Percentiles rank a stretch among this genome's conserved stretches.
These are phyloP conservation scores for Spodoptera litura DNA, from an alignment of 1,140 invertebrate species.

Conservation along the genomic window DNA sequence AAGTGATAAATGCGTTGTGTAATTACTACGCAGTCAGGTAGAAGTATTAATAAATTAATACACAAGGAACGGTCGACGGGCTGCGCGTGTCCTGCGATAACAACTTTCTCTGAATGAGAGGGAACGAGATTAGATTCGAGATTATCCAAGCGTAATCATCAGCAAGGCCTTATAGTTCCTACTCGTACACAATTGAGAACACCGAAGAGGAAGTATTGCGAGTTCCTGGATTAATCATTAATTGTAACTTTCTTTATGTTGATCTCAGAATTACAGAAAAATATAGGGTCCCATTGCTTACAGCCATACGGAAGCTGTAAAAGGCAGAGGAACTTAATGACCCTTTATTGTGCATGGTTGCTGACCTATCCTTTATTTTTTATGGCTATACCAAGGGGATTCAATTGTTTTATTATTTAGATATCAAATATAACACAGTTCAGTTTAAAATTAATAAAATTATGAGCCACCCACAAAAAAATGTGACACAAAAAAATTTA, in stretches of 20 bases:
- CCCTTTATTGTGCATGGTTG: background rate
- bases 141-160: slow-evolving; percentile 75
- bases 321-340: background rate
- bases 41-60: slow-evolving; percentile 39
- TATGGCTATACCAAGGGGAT: slow-evolving; percentile 4
- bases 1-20: slow-evolving; percentile 51
- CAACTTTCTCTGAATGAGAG: slow-evolving; percentile 76
- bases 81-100: slow-evolving; percentile 53
- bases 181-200: slow-evolving; percentile 49
- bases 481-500: no score
- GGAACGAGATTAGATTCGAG: slow-evolving; percentile 66
- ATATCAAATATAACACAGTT: no score
- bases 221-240: slow-evolving; percentile 44
- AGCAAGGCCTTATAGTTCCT: slow-evolving; percentile 47
- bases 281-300: slow-evolving; percentile 27
- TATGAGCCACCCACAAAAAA: no score
- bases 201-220: slow-evolving; percentile 38
- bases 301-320: background rate
- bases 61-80: slow-evolving; percentile 31
- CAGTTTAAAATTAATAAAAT: no score
- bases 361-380: slow-evolving; percentile 12
- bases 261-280: slow-evolving; percentile 25
- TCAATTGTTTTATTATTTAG: background rate
- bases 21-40: slow-evolving; percentile 49
- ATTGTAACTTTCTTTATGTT: slow-evolving; percentile 40